These are phyloP conservation scores for Dryas iulia DNA, from an alignment of 1,140 invertebrate genomes.

Conservation along the genomic window DNA sequence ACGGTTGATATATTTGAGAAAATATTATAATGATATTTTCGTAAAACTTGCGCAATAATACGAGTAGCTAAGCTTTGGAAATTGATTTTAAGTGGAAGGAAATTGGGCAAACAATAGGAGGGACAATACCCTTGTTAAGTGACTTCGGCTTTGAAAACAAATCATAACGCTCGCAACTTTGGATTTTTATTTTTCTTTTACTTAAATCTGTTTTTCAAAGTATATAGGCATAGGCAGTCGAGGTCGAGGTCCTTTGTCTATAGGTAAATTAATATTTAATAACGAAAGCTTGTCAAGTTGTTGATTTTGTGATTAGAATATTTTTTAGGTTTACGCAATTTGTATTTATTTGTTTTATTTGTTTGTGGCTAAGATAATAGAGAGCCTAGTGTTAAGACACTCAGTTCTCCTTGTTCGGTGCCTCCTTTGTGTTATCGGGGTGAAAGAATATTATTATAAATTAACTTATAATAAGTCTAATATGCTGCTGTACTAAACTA, in stretches of 20 bases:
- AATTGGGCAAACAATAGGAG: constrained; percentile 6
- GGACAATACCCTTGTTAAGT: constrained; percentile 10
- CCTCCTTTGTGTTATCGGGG: no score
- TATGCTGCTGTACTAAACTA: no score
- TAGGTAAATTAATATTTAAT: background rate
- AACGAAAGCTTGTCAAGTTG: background rate
- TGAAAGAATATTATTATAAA: no score
- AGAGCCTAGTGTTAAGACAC: no score
- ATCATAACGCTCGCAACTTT: background rate
- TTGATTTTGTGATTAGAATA: background rate
- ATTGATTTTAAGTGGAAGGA: constrained; percentile 6
- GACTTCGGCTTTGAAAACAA: constrained; percentile 6
- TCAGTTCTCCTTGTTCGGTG: no score
- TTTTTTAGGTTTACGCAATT: no score
- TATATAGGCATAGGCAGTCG: background rate
- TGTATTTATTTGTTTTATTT: no score
- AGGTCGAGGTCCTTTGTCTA: background rate
- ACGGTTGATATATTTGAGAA: background rate
- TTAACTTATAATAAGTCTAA: no score
- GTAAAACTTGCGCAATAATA: constrained; percentile 3
- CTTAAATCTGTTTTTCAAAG: background rate
- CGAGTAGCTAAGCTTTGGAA: background rate
- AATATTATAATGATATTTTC: constrained; percentile 5
- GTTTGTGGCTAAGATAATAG: no score
- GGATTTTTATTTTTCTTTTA: background rate